A percentile compares a stretch with the other conserved stretches of the same genome.
phyloP scores from a whole-genome alignment of 37 sponge, comb jelly and placozoan genomes.

The Aplysina aerophoba region DNA sequence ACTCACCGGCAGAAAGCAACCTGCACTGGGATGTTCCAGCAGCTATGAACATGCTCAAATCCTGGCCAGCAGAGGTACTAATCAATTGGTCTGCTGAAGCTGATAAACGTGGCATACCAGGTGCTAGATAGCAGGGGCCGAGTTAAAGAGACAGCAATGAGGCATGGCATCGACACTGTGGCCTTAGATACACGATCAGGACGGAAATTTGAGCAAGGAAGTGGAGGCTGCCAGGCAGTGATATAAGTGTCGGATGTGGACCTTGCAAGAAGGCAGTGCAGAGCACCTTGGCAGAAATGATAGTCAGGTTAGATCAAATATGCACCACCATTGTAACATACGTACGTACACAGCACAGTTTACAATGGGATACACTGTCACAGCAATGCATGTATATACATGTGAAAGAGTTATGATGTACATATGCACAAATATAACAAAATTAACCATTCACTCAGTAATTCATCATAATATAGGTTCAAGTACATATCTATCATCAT shows the following conservation, averaged over 20 bases:
- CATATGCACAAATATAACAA: no score
- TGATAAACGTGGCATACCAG: not conserved
- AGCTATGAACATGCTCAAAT: not conserved
- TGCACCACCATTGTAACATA: not conserved
- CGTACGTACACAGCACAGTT: no score
- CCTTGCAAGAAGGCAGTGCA: not conserved
- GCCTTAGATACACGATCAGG: not conserved
- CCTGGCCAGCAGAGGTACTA: not conserved
- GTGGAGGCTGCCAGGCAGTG: not conserved
- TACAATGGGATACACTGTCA: no score
- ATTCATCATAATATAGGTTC: no score
- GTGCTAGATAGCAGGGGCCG: slow-evolving; percentile 23
- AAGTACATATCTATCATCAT: no score
- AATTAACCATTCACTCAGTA: no score
- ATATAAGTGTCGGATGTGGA: slow-evolving; percentile 16
- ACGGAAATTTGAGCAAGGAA: not conserved
- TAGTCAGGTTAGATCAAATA: slow-evolving; percentile 8
- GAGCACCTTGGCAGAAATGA: not conserved
- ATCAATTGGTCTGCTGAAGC: slow-evolving; percentile 30
- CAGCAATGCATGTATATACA: no score
- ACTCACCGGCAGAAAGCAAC: slow-evolving; percentile 13
- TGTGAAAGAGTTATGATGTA: no score
- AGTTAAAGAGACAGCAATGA: slow-evolving; percentile 32
- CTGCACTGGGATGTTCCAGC: slow-evolving; percentile 14
- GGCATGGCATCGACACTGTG: slow-evolving; percentile 14